These are phyloP conservation scores for Marmota monax DNA, from an alignment of 2,113 vertebrate genomes.

Conservation along the genomic window DNA sequence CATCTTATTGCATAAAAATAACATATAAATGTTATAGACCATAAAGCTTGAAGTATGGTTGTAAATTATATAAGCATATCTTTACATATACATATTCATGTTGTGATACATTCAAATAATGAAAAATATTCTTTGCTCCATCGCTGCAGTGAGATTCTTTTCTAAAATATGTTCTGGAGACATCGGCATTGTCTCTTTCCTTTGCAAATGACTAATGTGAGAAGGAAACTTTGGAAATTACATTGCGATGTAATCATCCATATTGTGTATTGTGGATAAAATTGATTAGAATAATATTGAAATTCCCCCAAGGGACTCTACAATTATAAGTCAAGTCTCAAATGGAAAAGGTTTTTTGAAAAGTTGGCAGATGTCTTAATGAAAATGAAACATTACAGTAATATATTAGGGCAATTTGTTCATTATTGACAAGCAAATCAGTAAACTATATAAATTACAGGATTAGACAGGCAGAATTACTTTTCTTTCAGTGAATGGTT, in stretches of 20 bases:
- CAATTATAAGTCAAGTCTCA: slow-evolving; percentile 91
- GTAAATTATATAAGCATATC: slow-evolving; percentile 31
- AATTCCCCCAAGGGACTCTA: slow-evolving; percentile 90
- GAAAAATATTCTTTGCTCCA: slow-evolving; percentile 69
- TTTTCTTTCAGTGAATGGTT: slow-evolving; percentile 88
- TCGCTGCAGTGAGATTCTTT: slow-evolving; percentile 70
- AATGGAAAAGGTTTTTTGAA: slow-evolving; percentile 90
- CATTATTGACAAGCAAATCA: slow-evolving; percentile 91
- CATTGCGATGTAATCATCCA: slow-evolving; percentile 90
- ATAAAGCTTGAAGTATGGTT: slow-evolving; percentile 59
- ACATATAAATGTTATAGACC: slow-evolving; percentile 77
- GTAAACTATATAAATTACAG: slow-evolving; percentile 91
- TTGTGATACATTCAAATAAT: slow-evolving; percentile 72
- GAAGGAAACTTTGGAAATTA: slow-evolving; percentile 90
- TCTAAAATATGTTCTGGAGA: slow-evolving; percentile 75
- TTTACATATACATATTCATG: slow-evolving; percentile 80
- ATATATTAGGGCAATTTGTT: slow-evolving; percentile 92
- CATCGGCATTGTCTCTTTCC: slow-evolving; percentile 78
- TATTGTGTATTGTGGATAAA: slow-evolving; percentile 91
- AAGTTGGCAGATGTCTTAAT: slow-evolving; percentile 93
- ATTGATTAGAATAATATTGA: slow-evolving; percentile 94
- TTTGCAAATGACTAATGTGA: slow-evolving; percentile 87
- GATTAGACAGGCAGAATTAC: slow-evolving; percentile 88
- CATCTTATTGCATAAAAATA: slow-evolving; percentile 79
- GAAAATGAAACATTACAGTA: slow-evolving; percentile 93